Base-by-base conservation (phyloP, 2,797 vertebrate species). In the Gallirallus australis region DNA sequence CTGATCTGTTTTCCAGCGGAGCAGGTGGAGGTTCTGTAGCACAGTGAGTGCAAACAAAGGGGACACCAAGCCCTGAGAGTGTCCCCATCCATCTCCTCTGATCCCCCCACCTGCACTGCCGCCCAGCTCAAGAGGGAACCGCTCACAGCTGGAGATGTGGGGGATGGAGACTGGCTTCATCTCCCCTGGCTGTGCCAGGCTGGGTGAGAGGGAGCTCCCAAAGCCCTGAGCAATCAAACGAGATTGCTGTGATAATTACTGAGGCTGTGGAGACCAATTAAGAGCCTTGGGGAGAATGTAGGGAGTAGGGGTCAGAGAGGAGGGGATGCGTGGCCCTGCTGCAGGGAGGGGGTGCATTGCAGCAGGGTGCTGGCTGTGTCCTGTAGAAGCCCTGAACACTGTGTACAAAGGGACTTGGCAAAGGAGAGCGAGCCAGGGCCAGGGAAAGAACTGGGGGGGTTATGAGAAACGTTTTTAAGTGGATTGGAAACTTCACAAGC, bases 31-130 rank as follows among this genome's bases (percentile, higher is more conserved):
- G 9, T 13, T 61, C 40, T 2, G 3, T 45, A 17, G 8, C 35
- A 23, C 10, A 5, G 14, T 0, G 25, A 16, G 10, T n/a, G 33
- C 9, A 60, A 42, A 45, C 12, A 47, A 57, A 48, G 24, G 0
- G 23, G 39, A 9, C 42, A 54, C 35, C n/a, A 6, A 66, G 28
- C 7, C 42, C 56, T 53, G 64, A 16, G 59, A 48, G 24, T 16
- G 8, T 2, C 19, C n/a, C 15, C 17, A 20, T n/a, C 17, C 9
- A 3, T 9, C 25, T 16, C 21, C 61, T 69, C 37, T 39, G 63
- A 42, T 21, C 7, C 15, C 56, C 53, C 28, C 10, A 19, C 54
- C 64, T 23, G 15, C 1, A 2, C n/a, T 28, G 50, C 63, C 31
- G 56, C 40, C 35, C 35, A 31, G 28, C 27, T 56, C 28, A 30